Percentiles rank a stretch among this genome's conserved stretches.
These are phyloP conservation scores for Drosophila mulleri DNA, from an alignment of 2,888 invertebrate species.

Conservation along the genomic window DNA sequence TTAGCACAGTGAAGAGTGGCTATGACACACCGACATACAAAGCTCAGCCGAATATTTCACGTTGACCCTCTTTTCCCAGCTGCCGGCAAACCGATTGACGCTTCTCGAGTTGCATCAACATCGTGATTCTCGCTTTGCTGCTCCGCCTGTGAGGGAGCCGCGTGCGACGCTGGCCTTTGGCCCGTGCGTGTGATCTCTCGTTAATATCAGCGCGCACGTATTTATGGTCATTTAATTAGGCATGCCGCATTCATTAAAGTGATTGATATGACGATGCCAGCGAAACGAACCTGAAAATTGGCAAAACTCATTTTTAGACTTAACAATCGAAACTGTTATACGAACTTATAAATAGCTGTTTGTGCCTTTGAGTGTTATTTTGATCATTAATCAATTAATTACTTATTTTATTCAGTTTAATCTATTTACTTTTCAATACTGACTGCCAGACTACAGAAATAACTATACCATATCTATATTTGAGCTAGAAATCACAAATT, in stretches of 20 bases:
- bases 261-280: slow-evolving; percentile 49
- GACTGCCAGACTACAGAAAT: not conserved
- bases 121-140: slow-evolving; percentile 48
- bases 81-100: slow-evolving; percentile 20
- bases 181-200: slow-evolving; percentile 27
- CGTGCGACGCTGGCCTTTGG: slow-evolving; percentile 34
- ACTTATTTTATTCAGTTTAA: not conserved
- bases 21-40: not conserved
- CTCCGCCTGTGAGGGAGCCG: slow-evolving; percentile 5
- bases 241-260: slow-evolving; percentile 47
- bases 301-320: slow-evolving; percentile 5
- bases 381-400: not conserved
- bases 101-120: slow-evolving; percentile 40
- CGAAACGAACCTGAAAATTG: slow-evolving; percentile 10
- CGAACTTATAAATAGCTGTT: not conserved
- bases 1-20: slow-evolving; percentile 32
- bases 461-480: not conserved
- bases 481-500: not conserved
- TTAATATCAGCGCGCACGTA: slow-evolving; percentile 53
- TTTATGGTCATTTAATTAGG: slow-evolving; percentile 63
- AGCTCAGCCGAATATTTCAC: not conserved
- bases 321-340: not conserved
- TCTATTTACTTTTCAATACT: not conserved
- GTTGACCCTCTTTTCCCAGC: slow-evolving; percentile 11
- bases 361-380: not conserved